Base-by-base conservation (phyloP, 53 echinoderm and acorn worm species). In the Pentamera pediparva region DNA sequence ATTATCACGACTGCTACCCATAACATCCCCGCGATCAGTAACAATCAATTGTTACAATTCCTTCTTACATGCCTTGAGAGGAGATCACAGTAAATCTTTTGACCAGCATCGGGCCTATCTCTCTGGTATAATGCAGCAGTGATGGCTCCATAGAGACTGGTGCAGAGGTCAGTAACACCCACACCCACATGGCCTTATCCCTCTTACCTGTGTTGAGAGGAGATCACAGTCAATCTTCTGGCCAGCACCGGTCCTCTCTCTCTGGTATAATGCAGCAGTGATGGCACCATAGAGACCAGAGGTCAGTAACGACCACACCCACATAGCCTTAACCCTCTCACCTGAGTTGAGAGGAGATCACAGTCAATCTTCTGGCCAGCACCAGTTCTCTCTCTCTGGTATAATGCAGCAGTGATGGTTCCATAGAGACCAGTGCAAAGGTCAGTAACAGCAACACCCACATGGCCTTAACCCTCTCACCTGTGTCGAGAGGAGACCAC, bases 361-460 rank as follows among this genome's bases (percentile, higher is more conserved):
- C 91, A 86, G 56, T 96, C 98, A 35, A 96, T 91, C 56, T 83
- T 83, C 57, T 96, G 98, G 20, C 98, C 98, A 29, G 83, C 57
- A 11, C 98, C 98, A 28, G 98, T 96, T 72, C 82, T 80, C 35
- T 80, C 62, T 35, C 98, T 71, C 47, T 96, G 88, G 17, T 85
- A 62, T 11, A 96, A 69, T 47, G 98, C 98, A 19, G 91, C 98
- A 53, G 88, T 40, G 35, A 96, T 88, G 25, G 98, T 87, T 8
- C 88, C 91, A 64, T 78, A 96, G 32, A 96, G 75, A 17, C 98
- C n/a, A n/a, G n/a, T n/a, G n/a, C 98, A 12, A 91, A 96, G 47
- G 76, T 96, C 98, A 8, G 98, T 96, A 83, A 96, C 81, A 19
- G 91, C 98, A 24, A 96, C 91, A 25, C 98, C 98, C 45, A 88